Evolutionary conservation across 1,140 invertebrate genomes (phyloP).

Genomic region (Rhizoglyphus robini): DNA sequence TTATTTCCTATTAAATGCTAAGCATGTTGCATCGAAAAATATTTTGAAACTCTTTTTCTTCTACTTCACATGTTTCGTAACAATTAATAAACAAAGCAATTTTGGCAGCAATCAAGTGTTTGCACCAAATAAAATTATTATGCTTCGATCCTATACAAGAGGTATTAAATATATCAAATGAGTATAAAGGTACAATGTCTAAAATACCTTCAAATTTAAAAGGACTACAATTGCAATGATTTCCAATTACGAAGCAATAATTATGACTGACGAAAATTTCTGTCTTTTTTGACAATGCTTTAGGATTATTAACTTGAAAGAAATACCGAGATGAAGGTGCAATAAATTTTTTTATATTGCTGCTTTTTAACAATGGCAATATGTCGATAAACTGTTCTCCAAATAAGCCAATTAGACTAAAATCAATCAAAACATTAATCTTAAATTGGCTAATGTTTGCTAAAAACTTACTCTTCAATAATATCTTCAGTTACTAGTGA

Average conservation of each 20-base stretch:
- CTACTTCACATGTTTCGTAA: not conserved
- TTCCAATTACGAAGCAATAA: not conserved
- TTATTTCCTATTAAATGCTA: not conserved
- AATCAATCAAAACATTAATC: not conserved
- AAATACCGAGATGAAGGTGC: no score
- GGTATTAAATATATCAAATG: no score
- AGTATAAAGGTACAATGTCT: no score
- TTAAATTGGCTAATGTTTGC: not conserved
- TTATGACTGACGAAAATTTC: not conserved
- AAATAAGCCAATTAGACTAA: not conserved
- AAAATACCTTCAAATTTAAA: no score
- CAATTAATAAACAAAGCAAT: not conserved
- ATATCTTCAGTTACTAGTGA: not conserved
- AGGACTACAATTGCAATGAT: constrained; percentile 1
- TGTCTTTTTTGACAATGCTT: not conserved
- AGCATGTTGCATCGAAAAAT: no score
- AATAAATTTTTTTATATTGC: not conserved
- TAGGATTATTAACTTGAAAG: no score
- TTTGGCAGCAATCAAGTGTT: constrained; percentile 16
- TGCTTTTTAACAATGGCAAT: not conserved
- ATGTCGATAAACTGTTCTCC: not conserved
- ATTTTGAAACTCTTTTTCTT: no score
- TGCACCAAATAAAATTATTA: constrained; percentile 6
- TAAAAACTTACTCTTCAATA: not conserved
- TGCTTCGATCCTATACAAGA: not conserved